Base-by-base conservation (phyloP, 2,797 vertebrate genomes). In the Heliangelus exortis region DNA sequence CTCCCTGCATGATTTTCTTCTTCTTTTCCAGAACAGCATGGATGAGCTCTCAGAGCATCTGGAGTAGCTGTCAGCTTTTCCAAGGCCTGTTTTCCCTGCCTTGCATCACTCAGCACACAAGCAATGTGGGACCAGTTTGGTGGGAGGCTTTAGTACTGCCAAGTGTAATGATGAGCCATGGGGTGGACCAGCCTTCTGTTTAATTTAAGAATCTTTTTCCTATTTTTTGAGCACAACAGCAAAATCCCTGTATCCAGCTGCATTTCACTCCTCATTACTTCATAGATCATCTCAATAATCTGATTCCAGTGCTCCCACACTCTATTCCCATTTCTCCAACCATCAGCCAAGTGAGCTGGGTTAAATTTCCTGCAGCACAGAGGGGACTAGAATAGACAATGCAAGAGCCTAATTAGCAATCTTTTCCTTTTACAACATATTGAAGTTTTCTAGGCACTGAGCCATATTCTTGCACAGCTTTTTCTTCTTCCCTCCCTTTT, bases 391-490 rank as follows among this genome's bases (percentile, higher is more conserved):
- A 93, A 95, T 94, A 92, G 76, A 82, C 93, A 93, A 67, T 0
- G 12, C 80, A 94, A 94, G 83, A 90, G 76, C 87, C 94, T 97
- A 96, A 97, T 97, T 96, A 97, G 77, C 79, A 94, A 53, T 91
- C 92, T 95, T 96, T 96, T 93, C 85, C 87, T 87, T 95, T 92
- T 95, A 90, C 92, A 96, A 57, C 89, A 91, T 94, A 97, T 89
- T 96, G 95, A 97, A 93, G 89, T 94, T 97, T 97, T 97, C 97
- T 95, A 95, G 96, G 97, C 90, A 92, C 28, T 0, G 2, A 96
- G 93, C 81, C 97, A 95, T 93, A 59, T 84, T 94, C 87, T 87
- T 88, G 93, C 93, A 94, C 20, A 94, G 48, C 75, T 26, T 72
- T 85, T 85, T 80, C 73, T 91, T 17, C 57, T 79, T 92, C 79